Evolutionary conservation across 92 coral and sea anemone genomes (phyloP).

Genomic region (Epizoanthus ramosus): DNA sequence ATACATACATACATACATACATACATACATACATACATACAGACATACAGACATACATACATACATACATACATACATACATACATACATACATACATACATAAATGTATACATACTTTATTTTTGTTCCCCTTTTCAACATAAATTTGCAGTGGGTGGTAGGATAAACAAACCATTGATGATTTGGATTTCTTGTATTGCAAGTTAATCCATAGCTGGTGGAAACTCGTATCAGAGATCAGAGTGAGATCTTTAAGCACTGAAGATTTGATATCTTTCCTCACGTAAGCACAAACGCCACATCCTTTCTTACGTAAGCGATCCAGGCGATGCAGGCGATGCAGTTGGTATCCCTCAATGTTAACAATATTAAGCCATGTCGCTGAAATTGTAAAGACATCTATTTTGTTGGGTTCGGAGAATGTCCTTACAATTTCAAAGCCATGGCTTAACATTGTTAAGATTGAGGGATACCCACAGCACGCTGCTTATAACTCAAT

Average conservation of each 20-base stretch:
- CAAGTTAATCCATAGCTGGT: constrained; percentile 41
- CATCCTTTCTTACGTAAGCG: constrained; percentile 41
- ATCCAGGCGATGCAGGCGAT: constrained; percentile 11
- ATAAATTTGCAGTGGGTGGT: constrained; percentile 14
- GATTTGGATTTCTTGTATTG: constrained; percentile 46
- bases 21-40: no score
- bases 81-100: no score
- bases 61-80: no score
- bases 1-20: no score
- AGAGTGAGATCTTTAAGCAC: constrained; percentile 31
- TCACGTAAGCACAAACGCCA: constrained; percentile 27
- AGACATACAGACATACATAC: no score
- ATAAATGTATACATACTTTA: no score
- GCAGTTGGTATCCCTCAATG: constrained; percentile 22
- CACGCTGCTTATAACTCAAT: no score
- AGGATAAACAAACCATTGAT: constrained; percentile 23
- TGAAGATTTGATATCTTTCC: constrained; percentile 23
- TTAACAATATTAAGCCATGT: constrained; percentile 25
- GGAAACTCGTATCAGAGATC: constrained; percentile 41
- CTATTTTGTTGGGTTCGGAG: constrained; percentile 24
- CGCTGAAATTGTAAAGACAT: constrained; percentile 45
- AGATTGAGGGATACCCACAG: constrained; percentile 17
- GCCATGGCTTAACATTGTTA: constrained; percentile 24
- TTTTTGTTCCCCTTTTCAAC: no score
- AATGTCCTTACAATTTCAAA: constrained; percentile 46